A percentile compares a stretch with the other conserved stretches of the same genome.
phyloP scores from a whole-genome alignment of 1,140 invertebrate species.

The Drosophila rufa region DNA sequence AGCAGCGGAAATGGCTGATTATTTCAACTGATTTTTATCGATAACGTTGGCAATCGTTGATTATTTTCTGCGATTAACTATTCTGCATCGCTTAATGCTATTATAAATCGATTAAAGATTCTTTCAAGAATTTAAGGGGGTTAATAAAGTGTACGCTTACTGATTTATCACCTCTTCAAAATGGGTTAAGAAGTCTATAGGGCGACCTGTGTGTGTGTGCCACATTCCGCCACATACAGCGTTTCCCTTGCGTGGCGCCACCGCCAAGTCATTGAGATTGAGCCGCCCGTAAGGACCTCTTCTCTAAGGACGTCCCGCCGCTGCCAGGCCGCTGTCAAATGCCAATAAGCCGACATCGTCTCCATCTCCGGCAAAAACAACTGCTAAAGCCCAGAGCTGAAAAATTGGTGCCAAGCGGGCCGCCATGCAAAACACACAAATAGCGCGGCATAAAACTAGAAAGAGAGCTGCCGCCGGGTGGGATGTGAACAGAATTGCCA shows the following conservation, averaged over 20 bases:
- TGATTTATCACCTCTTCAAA: background rate
- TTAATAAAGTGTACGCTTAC: background rate
- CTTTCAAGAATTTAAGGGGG: background rate
- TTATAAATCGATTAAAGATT: background rate
- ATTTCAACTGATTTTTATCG: conserved; percentile 22
- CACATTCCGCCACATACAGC: conserved; percentile 13
- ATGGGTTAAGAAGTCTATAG: conserved; percentile 2
- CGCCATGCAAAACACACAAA: conserved; percentile 41
- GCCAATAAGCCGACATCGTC: conserved; percentile 62
- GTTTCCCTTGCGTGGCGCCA: conserved; percentile 39
- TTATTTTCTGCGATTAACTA: conserved; percentile 3
- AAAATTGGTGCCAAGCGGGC: conserved; percentile 56
- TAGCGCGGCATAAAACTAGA: conserved; percentile 6
- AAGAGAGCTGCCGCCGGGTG: background rate
- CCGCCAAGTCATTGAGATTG: conserved; percentile 47
- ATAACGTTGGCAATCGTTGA: conserved; percentile 4
- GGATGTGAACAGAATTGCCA: conserved; percentile 17
- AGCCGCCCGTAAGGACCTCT: conserved; percentile 52
- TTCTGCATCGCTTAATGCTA: background rate
- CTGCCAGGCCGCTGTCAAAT: conserved; percentile 58
- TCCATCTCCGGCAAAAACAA: conserved; percentile 42
- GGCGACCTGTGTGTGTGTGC: background rate
- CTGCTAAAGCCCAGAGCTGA: conserved; percentile 10
- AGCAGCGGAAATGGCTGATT: conserved; percentile 15
- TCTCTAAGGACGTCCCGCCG: conserved; percentile 53